Evolutionary conservation across 2,888 invertebrate genomes (phyloP), one percentile per base, ranked within the genome.

Genomic region (Aporophyla lueneburgensis): DNA sequence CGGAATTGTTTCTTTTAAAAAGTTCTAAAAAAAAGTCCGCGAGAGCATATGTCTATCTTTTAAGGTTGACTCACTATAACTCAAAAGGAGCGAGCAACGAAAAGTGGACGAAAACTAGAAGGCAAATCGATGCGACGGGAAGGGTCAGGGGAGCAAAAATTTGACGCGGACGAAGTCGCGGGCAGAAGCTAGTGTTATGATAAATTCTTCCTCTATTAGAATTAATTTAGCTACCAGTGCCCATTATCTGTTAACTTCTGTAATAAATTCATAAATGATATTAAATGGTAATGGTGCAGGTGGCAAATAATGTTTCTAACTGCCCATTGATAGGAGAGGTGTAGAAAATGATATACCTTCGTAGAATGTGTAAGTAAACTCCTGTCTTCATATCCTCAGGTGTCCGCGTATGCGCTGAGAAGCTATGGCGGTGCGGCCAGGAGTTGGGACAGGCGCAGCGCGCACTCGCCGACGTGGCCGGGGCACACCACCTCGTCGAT

Each of bases 381-480:
- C 16, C 6, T 51, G 10, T 59, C 14, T 54, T 12, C 16, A 0
- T 21, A 51, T 71, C 73, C 14, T 1, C 79, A 95, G 98, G 98
- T 43, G 97, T 97, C 80, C 96, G 98, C 7, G 98, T 98, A 6
- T 97, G 97, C 67, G 97, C 97, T 2, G 98, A 98, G 87, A 97
- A 97, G 86, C 93, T 98, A 62, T 97, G 97, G 85, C 97, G 97
- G 4, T 96, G 97, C 85, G 98, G 98, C 71, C 97, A 98, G 78
- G 98, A 97, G 87, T 93, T 99, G 88, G 97, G 97, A 54, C 97
- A 98, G 80, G 97, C 98, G 73, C 98, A 99, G 92, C 97, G 98
- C 51, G 97, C 98, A 0, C 97, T 98, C 80, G 97, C 97, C 33
- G 98, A 99, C 85, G 97, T 98, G 0, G 94, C 94, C 10, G 91